Base-by-base conservation (phyloP, 2,797 vertebrate species). In the Melanotaenia boesemani region DNA sequence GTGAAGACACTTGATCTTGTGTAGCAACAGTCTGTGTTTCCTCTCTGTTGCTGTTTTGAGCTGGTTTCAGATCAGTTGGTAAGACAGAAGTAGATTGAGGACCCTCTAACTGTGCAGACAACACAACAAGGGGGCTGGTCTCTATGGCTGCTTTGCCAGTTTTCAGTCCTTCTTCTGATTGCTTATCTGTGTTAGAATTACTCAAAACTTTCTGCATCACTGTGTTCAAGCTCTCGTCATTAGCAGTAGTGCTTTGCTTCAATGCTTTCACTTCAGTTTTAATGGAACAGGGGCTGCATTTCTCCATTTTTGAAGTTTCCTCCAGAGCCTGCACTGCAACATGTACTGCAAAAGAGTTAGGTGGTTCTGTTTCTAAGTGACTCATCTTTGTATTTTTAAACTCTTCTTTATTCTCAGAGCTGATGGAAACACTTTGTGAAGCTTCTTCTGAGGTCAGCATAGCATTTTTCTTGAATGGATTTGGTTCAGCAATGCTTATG, bases 321-420 rank as follows among this genome's bases (percentile, higher is more conserved):
- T 74, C 67, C 9, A 65, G 65, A 56, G 20, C 39, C 39, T 77
- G 65, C 37, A 10, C 73, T 62, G 59, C 59, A 57, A 26, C 52
- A 41, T 73, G 72, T 48, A 50, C 24, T 32, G 63, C 72, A 69
- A 67, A 12, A 57, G 71, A 37, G 18, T 24, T 6, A 60, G 71
- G 56, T 32, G 71, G 79, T 61, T 86, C 67, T 44, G 6, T 67
- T 64, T 81, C 75, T 41, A 82, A 70, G 64, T 89, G 80, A 8
- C 65, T 71, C 67, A 67, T 76, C 72, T 70, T 10, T 56, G 71
- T 15, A 30, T 58, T 77, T 72, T 73, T 81, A 15, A 54, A 57
- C 36, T 77, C 62, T 10, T 58, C 79, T 58, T 72, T 67, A 52
- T 63, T 74, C n/a, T 76, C 83, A n/a, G 56, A 39, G 26, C n/a